Conservation (phyloP, 2,888 invertebrate species). For the Xanthia icteritia region DNA sequence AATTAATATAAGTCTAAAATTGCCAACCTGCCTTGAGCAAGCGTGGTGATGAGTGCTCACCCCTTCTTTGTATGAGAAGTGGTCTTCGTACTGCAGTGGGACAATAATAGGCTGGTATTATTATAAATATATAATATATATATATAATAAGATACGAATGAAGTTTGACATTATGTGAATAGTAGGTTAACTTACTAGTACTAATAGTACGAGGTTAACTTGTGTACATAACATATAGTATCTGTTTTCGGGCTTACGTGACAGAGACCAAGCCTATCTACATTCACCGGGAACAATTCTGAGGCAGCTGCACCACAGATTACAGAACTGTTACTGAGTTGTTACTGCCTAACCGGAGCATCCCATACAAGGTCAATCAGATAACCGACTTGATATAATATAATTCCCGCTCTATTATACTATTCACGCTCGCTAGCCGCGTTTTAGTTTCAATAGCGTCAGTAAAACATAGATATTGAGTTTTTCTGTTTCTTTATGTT, state of each 20-base stretch:
- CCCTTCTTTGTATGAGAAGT: background rate
- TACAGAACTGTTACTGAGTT: slow-evolving; percentile 5
- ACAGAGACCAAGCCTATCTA: slow-evolving; percentile 4
- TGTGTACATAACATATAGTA: background rate
- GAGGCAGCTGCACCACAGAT: slow-evolving; percentile 20
- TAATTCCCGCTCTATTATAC: background rate
- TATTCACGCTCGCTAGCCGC: background rate
- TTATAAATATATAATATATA: too few species aligned
- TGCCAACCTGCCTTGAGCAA: background rate
- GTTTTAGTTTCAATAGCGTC: slow-evolving; percentile 24
- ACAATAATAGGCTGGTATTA: background rate
- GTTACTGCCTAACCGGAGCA: background rate
- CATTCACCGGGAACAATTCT: background rate
- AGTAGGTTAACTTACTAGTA: background rate
- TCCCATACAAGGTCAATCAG: background rate
- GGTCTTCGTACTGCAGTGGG: background rate
- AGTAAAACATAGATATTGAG: slow-evolving; percentile 20
- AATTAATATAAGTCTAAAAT: background rate
- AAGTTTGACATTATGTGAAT: background rate
- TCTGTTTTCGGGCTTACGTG: slow-evolving; percentile 4
- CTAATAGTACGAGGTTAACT: background rate
- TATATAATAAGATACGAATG: background rate
- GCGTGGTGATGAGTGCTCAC: too few species aligned
- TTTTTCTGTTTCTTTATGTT: slow-evolving; percentile 47
- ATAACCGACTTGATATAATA: background rate